Base-by-base conservation (phyloP, 2,888 invertebrate species). In the Liodrosophila aerea region DNA sequence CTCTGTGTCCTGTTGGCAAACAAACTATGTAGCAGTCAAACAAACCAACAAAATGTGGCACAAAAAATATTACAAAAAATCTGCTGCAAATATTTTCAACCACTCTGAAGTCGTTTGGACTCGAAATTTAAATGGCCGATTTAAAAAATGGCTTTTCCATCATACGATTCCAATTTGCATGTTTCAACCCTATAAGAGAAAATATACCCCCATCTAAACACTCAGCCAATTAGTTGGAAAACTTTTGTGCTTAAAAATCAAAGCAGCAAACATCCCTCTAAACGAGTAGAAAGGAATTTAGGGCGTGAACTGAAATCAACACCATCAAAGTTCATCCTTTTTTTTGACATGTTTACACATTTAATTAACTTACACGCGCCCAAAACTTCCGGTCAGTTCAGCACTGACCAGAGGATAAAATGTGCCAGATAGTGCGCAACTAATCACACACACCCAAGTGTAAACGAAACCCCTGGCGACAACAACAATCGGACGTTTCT, bases 271-370 rank as follows among this genome's bases (percentile, higher is more conserved):
- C 64, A 22, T 5, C 39, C 39, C 36, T 15, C 15, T n/a, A n/a
- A n/a, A 51, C 29, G 9, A 13, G 11, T 7, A 43, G 8, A 60
- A 41, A 15, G 30, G 44, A 49, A 63, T 54, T 43, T 50, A 9
- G 52, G 65, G 75, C 67, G 71, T 67, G 45, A 76, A 65, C 16
- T 62, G 77, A 84, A 84, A 78, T 84, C 78, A 66, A 76, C 75
- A 76, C 81, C 75, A 72, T 46, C 53, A 30, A 56, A 57, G 56
- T 59, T 73, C 9, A 57, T 58, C 61, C 74, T 50, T 52, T 44
- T 57, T 62, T 74, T 56, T 60, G 84, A 84, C 70, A 64, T 87
- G 84, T 85, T 85, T 86, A 81, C 87, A 81, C 84, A 85, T 84
- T 85, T 85, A 85, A 85, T 85, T 85, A 85, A 85, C 76, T 80